These are phyloP conservation scores for Dendronephthya gigantea DNA, from an alignment of 64 coral and sea anemone species.

Conservation along the genomic window DNA sequence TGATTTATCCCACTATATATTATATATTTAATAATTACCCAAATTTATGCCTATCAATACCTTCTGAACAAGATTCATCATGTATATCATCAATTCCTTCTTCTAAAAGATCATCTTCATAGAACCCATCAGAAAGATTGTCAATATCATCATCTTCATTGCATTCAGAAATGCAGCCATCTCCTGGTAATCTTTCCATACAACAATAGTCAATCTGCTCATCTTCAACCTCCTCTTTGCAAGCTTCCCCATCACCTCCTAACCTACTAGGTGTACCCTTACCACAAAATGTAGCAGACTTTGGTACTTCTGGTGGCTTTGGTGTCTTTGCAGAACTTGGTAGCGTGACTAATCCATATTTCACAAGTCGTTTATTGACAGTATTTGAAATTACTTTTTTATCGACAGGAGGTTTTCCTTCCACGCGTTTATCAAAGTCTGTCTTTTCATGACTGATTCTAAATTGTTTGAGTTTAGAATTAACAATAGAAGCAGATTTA, in stretches of 20 bases:
- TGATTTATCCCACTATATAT: too few species aligned
- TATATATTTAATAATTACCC: too few species aligned
- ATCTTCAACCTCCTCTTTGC: slow-evolving; percentile 41
- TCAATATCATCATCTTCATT: slow-evolving; percentile 75
- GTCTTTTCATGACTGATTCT: not conserved
- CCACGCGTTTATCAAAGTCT: not conserved
- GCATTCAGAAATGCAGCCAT: slow-evolving; percentile 91
- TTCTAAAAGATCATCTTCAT: slow-evolving; percentile 50
- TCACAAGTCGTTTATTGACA: not conserved
- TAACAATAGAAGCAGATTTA: not conserved
- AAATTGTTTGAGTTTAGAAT: not conserved
- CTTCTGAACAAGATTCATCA: slow-evolving; percentile 31
- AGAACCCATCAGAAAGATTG: slow-evolving; percentile 33
- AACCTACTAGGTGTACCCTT: slow-evolving; percentile 49
- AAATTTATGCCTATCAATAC: too few species aligned
- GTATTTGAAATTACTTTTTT: slow-evolving; percentile 30
- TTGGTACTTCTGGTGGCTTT: slow-evolving; percentile 18
- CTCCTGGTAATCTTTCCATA: slow-evolving; percentile 66
- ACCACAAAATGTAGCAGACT: slow-evolving; percentile 29
- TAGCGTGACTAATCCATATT: slow-evolving; percentile 23
- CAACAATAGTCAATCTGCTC: slow-evolving; percentile 23
- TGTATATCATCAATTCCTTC: slow-evolving; percentile 53
- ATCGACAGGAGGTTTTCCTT: not conserved
- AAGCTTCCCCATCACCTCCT: slow-evolving; percentile 70
- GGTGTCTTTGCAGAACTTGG: slow-evolving; percentile 31